Percentiles rank a stretch among this genome's conserved stretches.
Conservation (phyloP, 2,888 invertebrate genomes). For the Pyrochroa serraticornis region DNA sequence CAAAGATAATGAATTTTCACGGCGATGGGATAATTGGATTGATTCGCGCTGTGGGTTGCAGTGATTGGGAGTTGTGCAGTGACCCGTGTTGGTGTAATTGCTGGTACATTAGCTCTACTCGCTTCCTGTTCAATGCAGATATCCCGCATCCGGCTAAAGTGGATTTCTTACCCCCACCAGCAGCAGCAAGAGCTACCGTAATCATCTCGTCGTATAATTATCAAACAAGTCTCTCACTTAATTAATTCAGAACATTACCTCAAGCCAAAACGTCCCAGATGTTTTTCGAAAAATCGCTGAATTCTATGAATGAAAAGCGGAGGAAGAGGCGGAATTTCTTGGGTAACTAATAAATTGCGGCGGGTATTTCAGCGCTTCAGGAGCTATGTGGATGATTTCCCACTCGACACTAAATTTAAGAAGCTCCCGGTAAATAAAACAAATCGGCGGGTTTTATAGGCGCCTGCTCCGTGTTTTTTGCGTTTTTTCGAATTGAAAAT, state of each 20-base stretch:
- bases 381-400: too few relatives aligned
- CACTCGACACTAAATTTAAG: too few relatives aligned
- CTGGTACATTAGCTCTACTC: slow-evolving; percentile 38
- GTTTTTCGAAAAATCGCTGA: too few relatives aligned
- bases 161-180: slow-evolving; percentile 19
- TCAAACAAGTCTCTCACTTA: slow-evolving; percentile 7
- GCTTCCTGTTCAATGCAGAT: slow-evolving; percentile 55
- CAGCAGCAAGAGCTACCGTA: slow-evolving; percentile 1
- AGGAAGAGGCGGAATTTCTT: too few relatives aligned
- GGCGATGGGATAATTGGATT: slow-evolving; percentile 16
- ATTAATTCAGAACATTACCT: neutral
- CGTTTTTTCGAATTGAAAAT: neutral
- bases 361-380: too few relatives aligned
- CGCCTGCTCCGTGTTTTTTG: too few relatives aligned
- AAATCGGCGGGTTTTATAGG: too few relatives aligned
- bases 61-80: slow-evolving; percentile 30
- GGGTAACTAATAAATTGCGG: too few relatives aligned
- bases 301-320: too few relatives aligned
- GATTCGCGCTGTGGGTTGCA: slow-evolving; percentile 22
- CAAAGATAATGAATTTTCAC: slow-evolving; percentile 9
- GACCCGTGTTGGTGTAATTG: slow-evolving; percentile 40
- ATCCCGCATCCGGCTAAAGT: slow-evolving; percentile 52
- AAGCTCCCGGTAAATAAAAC: too few relatives aligned
- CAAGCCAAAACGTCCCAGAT: too few relatives aligned
- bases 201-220: neutral